Evolutionary conservation across 1,140 invertebrate species (phyloP), one percentile per base, ranked within the genome.

Genomic region (Neodiprion fabricii): DNA sequence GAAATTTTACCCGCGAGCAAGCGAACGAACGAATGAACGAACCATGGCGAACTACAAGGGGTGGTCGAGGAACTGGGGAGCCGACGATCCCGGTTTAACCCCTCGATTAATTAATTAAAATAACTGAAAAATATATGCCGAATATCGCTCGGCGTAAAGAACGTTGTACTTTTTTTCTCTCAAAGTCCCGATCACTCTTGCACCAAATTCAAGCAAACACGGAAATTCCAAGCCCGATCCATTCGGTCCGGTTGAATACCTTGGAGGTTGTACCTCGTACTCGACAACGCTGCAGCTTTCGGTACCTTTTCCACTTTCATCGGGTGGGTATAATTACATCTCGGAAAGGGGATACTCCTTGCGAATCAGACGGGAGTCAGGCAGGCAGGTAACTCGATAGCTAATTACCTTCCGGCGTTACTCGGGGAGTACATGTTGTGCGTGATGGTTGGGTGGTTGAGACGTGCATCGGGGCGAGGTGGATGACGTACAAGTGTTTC

Each of bases 351-450:
- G 75, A 83, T 82, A 76, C 79, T 75, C 73, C 69, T 68, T 50
- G 66, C 28, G 28, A 28, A 50, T 17, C 14, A 72, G 72, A 28
- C 71, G 71, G 71, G 47, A 69, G 76, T 21, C 17, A 61, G 74
- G 73, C 75, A 77, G 77, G 76, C 78, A 78, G 77, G 80, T 81
- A 84, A 83, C 77, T 79, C 76, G 81, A 84, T 83, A 83, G 77
- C 76, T 83, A 82, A 82, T 83, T 84, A 84, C 68, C 78, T 82
- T 79, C 73, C 73, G 72, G 72, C 73, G 76, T 79, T 81, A 80
- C 77, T 71, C 73, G 50, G 10, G 50, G 50, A 53, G 10, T n/a
- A 21, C 17, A 21, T 21, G 17, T 21, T 21, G 17, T 21, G 17
- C 17, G 17, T 21, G 17, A 21, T 21, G 17, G 1, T n/a, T 61